Conservation (phyloP, 2,113 vertebrate species). For the Argyrosomus japonicus region DNA sequence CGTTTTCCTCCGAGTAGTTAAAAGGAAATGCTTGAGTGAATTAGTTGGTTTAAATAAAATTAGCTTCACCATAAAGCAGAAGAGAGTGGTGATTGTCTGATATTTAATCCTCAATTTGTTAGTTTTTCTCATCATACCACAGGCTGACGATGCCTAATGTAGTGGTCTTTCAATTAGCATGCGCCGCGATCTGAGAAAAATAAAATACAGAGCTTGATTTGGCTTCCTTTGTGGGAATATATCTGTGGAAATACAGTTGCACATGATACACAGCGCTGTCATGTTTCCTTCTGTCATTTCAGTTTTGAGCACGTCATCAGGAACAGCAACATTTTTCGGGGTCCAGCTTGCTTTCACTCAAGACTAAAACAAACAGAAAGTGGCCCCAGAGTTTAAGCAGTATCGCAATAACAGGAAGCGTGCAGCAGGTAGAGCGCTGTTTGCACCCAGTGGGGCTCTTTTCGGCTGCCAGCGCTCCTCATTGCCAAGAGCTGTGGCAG, state of each 20-base stretch:
- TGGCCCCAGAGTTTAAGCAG: constrained; percentile 32
- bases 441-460: constrained; percentile 54
- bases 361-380: constrained; percentile 39
- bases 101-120: constrained; percentile 66
- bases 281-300: constrained; percentile 24
- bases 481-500: constrained; percentile 66
- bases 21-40: constrained; percentile 62
- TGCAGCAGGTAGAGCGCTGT: constrained; percentile 66
- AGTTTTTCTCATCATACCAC: constrained; percentile 51
- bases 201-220: constrained; percentile 27
- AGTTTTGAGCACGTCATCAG: constrained; percentile 6
- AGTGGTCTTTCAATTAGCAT: constrained; percentile 44
- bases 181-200: constrained; percentile 11
- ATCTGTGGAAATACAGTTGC: constrained; percentile 32
- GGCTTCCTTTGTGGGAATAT: constrained; percentile 17
- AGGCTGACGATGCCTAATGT: constrained; percentile 34
- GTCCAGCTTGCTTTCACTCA: constrained; percentile 29
- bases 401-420: constrained; percentile 74
- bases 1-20: constrained; percentile 65
- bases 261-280: neutral
- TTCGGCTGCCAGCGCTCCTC: constrained; percentile 48
- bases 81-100: constrained; percentile 54
- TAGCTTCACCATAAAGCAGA: constrained; percentile 53
- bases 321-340: neutral
- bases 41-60: constrained; percentile 54